A percentile compares a stretch with the other conserved stretches of the same genome.
Conservation (phyloP, 1,140 invertebrate species). For the Drosophila kurseongensis region DNA sequence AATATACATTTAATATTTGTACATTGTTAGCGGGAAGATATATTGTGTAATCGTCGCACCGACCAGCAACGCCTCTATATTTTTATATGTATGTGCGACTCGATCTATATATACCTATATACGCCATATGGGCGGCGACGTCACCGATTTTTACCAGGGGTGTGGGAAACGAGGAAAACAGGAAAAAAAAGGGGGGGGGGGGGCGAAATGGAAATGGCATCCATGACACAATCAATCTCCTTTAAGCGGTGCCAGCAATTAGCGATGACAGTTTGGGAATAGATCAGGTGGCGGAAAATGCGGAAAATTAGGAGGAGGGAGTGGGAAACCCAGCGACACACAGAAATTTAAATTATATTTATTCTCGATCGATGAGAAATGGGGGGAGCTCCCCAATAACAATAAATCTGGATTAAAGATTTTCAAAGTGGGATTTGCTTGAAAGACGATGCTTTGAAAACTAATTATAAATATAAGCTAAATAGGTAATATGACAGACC, state of each 20-base stretch:
- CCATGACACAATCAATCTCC: slow-evolving; percentile 63
- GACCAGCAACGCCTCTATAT: slow-evolving; percentile 10
- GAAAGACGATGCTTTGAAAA: too few species aligned
- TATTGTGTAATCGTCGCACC: slow-evolving; percentile 71
- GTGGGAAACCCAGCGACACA: not conserved
- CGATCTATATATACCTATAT: slow-evolving; percentile 27
- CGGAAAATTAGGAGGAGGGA: not conserved
- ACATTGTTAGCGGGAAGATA: slow-evolving; percentile 81
- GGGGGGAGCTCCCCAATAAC: too few species aligned
- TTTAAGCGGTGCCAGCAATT: slow-evolving; percentile 60
- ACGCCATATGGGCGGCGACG: slow-evolving; percentile 47
- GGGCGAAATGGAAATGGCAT: slow-evolving; percentile 28
- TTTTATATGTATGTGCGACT: slow-evolving; percentile 9
- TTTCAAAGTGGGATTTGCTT: too few species aligned
- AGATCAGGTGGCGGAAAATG: slow-evolving; percentile 8
- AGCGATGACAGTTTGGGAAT: slow-evolving; percentile 50
- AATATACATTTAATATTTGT: slow-evolving; percentile 83
- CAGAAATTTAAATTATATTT: not conserved
- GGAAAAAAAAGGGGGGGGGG: not conserved
- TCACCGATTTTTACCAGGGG: slow-evolving; percentile 31
- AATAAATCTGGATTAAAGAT: too few species aligned
- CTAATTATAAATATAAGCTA: too few species aligned
- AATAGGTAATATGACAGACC: too few species aligned
- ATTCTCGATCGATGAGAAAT: not conserved
- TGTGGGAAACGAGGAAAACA: not conserved